Evolutionary conservation across 2,888 invertebrate genomes (phyloP).

Genomic region (Biston betularia): DNA sequence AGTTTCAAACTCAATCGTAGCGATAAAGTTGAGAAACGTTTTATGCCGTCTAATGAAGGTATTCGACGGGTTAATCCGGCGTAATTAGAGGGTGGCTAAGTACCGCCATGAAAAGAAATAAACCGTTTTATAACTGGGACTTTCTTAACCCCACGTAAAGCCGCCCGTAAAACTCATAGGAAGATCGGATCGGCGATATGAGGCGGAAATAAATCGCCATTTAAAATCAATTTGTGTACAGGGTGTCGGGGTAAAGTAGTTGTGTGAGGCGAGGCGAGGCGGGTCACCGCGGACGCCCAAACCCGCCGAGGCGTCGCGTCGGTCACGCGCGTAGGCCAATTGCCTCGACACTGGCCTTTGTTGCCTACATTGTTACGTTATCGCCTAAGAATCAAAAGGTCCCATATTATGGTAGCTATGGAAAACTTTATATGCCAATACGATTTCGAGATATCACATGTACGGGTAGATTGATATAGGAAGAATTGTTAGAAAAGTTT

Average conservation of each 20-base stretch:
- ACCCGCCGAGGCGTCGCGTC: conserved; percentile 49
- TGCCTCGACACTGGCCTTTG: conserved; percentile 48
- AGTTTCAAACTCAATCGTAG: conserved; percentile 41
- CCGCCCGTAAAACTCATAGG: conserved; percentile 82
- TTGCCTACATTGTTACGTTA: conserved; percentile 54
- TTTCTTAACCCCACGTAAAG: conserved; percentile 83
- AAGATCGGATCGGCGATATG: conserved; percentile 85
- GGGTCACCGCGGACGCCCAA: conserved; percentile 45
- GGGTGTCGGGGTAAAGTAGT: conserved; percentile 76
- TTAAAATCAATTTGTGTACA: conserved; percentile 87
- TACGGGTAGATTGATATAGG: neutral
- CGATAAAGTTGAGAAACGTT: conserved; percentile 50
- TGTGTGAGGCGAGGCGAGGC: conserved; percentile 65
- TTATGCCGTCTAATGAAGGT: conserved; percentile 61
- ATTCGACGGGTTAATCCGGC: conserved; percentile 65
- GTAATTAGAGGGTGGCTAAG: conserved; percentile 74
- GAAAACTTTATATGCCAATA: conserved; percentile 40
- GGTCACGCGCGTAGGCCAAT: conserved; percentile 53
- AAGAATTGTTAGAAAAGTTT: neutral
- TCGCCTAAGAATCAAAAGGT: conserved; percentile 45
- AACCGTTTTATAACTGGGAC: conserved; percentile 83
- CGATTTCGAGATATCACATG: conserved; percentile 33
- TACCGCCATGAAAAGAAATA: conserved; percentile 79
- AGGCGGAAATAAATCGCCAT: conserved; percentile 85
- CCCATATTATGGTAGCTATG: conserved; percentile 43